Percentiles rank a stretch among this genome's conserved stretches.
phyloP scores from a whole-genome alignment of 2,797 vertebrate species.

The Crax fasciolata region DNA sequence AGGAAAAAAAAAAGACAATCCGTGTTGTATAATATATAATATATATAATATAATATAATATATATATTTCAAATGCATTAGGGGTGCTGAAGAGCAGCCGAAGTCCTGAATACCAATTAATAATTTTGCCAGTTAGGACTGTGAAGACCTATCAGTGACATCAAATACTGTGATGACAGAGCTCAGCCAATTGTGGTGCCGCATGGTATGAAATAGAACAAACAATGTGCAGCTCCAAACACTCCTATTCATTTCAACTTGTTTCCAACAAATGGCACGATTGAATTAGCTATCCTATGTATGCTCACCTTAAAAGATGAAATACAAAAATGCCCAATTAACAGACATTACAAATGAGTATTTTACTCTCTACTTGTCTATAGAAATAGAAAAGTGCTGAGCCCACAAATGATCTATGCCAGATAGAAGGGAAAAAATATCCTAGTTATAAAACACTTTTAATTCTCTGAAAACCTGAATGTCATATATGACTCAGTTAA shows the following conservation, averaged over 20 bases:
- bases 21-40: no score
- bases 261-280: background rate
- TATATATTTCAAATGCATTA: background rate
- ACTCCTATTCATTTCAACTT: background rate
- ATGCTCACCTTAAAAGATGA: conserved; percentile 2
- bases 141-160: background rate
- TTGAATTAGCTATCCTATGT: background rate
- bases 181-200: background rate
- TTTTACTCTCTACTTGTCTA: background rate
- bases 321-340: background rate
- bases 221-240: background rate
- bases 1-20: background rate
- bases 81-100: background rate
- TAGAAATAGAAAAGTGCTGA: background rate
- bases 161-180: background rate
- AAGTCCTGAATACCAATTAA: background rate
- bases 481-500: background rate
- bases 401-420: background rate
- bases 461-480: background rate
- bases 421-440: background rate
- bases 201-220: background rate
- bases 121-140: background rate
- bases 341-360: background rate
- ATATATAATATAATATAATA: no score
- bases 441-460: background rate